Base-by-base conservation (phyloP, 1,140 invertebrate species). In the Drosophila kikkawai region DNA sequence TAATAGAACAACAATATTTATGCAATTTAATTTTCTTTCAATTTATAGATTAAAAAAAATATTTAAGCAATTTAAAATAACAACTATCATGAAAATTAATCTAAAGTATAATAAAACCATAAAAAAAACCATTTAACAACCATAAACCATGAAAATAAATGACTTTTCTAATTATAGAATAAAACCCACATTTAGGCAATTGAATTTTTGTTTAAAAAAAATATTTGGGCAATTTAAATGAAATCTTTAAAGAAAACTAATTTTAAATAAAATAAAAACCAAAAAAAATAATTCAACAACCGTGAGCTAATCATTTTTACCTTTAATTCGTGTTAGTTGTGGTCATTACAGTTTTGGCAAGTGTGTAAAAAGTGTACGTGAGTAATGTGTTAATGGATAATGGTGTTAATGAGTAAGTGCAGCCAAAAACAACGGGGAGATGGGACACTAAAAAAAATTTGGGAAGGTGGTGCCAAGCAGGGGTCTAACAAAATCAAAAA, bases 381-480 rank as follows among this genome's bases (percentile, higher is more conserved):
- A 17, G 42, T 56, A 42, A 29, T 17, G 17, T 45, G 57, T 73
- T 41, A 45, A 51, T 37, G 19, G 32, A 12, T 13, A 13, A 51
- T 47, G 26, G 29, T 50, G 34, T 55, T 37, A 55, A 37, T 55
- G 34, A 55, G 19, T 74, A 53, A 34, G 41, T 58, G 45, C 45
- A 56, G 39, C n/a, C 26, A 56, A 66, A 55, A 56, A 57, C 51
- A 70, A 71, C 68, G 17, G 65, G 44, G n/a, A 37, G 26, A 67
- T 65, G 17, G 51, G 51, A 22, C 17, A 53, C 1, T 1, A 22
- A 22, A 55, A 80, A 53, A 29, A 4, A 15, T 45, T 19, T 36
- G 9, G 34, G 1, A 3, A 22, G 56, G 66, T 61, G 56, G 66
- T 61, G 66, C 63, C 50, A 37, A 48, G 78, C 39, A 41, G 7